phyloP scores from a whole-genome alignment of 2,113 vertebrate genomes.

The Dolichallabes microphthalmus region DNA sequence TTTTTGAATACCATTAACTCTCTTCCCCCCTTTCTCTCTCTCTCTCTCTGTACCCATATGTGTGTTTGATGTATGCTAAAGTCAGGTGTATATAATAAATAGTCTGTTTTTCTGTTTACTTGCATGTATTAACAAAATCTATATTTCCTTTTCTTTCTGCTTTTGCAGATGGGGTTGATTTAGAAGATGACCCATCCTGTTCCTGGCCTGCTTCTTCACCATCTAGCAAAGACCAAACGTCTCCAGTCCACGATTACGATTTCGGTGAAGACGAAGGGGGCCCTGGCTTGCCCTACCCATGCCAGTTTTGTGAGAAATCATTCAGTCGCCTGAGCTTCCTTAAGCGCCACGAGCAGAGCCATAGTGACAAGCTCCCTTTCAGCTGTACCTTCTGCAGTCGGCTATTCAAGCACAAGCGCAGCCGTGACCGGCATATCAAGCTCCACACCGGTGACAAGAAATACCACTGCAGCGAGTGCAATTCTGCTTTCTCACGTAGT shows the following conservation, averaged over 20 bases:
- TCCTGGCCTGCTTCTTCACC: conserved; percentile 97
- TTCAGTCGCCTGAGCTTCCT: conserved; percentile 98
- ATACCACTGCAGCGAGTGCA: conserved; percentile 96
- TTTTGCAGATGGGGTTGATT: conserved; percentile 85
- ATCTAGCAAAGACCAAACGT: conserved; percentile 97
- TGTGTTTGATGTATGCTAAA: background rate
- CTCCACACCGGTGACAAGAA: conserved; percentile 97
- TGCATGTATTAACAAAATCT: background rate
- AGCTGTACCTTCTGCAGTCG: conserved; percentile 96
- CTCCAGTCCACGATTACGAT: conserved; percentile 92
- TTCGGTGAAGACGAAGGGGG: conserved; percentile 95
- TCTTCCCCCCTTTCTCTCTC: conserved; percentile 13
- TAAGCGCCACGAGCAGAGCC: conserved; percentile 97
- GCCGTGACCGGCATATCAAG: conserved; percentile 95
- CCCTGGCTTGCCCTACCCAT: conserved; percentile 91
- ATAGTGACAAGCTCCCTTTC: conserved; percentile 96
- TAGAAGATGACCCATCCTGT: conserved; percentile 94
- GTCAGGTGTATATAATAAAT: background rate
- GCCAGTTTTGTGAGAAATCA: conserved; percentile 97
- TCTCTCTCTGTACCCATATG: background rate
- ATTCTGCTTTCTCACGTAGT: conserved; percentile 94
- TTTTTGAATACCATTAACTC: conserved; percentile 56
- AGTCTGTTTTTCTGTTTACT: background rate
- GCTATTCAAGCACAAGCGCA: conserved; percentile 97
- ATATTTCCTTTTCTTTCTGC: background rate